Conservation (phyloP, 2,113 vertebrate genomes). For the Tiliqua scincoides region DNA sequence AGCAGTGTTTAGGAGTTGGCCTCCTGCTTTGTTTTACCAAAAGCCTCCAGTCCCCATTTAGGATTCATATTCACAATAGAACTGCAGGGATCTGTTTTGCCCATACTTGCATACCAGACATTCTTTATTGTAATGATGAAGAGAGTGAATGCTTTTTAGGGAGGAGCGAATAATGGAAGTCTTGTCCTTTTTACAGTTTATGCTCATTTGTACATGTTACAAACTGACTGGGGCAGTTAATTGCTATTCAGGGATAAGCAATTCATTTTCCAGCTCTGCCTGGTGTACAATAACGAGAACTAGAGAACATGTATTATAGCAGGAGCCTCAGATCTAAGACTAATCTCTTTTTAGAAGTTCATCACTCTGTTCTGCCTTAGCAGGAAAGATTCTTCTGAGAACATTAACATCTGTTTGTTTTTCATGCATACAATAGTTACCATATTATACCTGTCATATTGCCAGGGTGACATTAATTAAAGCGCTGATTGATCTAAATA, state of each 20-base stretch:
- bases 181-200: slow-evolving; percentile 32
- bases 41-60: slow-evolving; percentile 21
- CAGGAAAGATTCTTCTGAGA: not conserved
- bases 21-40: slow-evolving; percentile 27
- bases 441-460: not conserved
- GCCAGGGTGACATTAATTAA: not conserved
- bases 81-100: slow-evolving; percentile 40
- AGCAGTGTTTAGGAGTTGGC: not conserved
- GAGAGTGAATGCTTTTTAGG: slow-evolving; percentile 30
- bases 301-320: not conserved
- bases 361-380: slow-evolving; percentile 28
- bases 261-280: slow-evolving; percentile 31
- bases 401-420: not conserved
- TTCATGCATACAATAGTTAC: not conserved
- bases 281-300: not conserved
- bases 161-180: slow-evolving; percentile 33
- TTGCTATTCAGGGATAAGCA: slow-evolving; percentile 36
- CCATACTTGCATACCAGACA: slow-evolving; percentile 62
- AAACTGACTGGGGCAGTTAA: not conserved
- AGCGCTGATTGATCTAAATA: not conserved
- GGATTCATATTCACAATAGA: slow-evolving; percentile 34
- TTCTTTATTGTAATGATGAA: slow-evolving; percentile 60
- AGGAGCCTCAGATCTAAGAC: not conserved
- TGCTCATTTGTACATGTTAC: slow-evolving; percentile 40
- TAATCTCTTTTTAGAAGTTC: slow-evolving; percentile 1